Conservation (phyloP, 2,113 vertebrate species). For the Hemichromis elongatus region DNA sequence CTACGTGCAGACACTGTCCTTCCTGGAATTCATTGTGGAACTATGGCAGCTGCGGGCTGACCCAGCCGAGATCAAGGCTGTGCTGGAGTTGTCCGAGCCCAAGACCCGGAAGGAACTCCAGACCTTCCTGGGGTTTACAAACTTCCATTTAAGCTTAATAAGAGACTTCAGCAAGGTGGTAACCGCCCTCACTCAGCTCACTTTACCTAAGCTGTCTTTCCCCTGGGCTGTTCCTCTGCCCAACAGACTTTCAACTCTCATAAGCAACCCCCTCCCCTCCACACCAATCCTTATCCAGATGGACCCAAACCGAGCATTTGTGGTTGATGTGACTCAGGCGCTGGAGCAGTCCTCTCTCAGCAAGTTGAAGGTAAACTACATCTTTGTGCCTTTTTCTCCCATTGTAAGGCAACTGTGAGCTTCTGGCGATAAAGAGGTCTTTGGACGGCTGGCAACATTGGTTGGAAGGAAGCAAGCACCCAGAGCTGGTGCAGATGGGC, state of each 20-base stretch:
- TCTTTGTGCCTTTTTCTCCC: background rate
- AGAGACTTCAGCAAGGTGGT: background rate
- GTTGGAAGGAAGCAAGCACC: background rate
- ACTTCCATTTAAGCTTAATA: background rate
- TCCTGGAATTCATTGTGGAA: too few relatives aligned
- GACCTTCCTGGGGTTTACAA: background rate
- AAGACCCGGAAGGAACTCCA: background rate
- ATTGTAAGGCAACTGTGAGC: background rate
- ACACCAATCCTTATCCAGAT: background rate
- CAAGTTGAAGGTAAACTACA: background rate
- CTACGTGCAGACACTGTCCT: too few relatives aligned
- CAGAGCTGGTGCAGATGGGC: background rate
- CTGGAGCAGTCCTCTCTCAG: background rate
- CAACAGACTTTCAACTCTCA: background rate
- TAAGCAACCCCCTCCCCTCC: background rate
- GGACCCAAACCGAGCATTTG: background rate
- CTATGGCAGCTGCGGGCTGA: too few relatives aligned
- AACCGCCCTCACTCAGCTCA: background rate
- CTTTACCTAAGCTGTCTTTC: background rate
- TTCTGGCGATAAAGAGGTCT: background rate
- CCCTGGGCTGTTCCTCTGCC: background rate
- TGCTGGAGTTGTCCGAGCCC: too few relatives aligned
- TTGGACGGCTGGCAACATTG: background rate
- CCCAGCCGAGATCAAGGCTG: too few relatives aligned
- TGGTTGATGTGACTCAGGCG: background rate